Conservation (phyloP, 2,797 vertebrate species). For the Coracias cyanogaster region DNA sequence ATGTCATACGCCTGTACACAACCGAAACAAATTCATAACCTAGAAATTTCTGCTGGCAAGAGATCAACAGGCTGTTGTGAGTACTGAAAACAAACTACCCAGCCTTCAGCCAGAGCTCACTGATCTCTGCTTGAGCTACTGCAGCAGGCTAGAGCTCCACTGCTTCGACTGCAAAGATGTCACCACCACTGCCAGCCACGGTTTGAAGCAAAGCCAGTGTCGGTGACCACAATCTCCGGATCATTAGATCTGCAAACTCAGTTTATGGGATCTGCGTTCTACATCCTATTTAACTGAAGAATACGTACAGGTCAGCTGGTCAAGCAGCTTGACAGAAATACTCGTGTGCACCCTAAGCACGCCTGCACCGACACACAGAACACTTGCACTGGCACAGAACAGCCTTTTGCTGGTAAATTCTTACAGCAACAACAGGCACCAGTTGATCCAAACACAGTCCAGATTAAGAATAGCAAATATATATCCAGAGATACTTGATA, state of each 20-base stretch:
- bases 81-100: conserved; percentile 2
- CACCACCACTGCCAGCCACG: not conserved
- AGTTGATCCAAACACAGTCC: not conserved
- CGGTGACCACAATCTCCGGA: not conserved
- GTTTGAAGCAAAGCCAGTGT: not conserved
- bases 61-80: conserved; percentile 39
- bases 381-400: not conserved
- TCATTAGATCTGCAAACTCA: not conserved
- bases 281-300: not conserved
- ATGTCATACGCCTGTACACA: conserved; percentile 22
- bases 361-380: not conserved
- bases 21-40: conserved; percentile 44
- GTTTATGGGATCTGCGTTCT: not conserved
- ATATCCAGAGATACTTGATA: conserved; percentile 17
- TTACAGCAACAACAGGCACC: not conserved
- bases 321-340: not conserved
- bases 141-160: not conserved
- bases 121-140: not conserved
- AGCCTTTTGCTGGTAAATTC: not conserved
- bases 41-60: conserved; percentile 55
- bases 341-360: not conserved
- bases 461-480: not conserved
- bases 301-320: conserved; percentile 1
- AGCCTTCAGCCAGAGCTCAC: not conserved
- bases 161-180: not conserved